Conservation (phyloP, 2,113 vertebrate species). For the Psammodynastes pulverulentus region DNA sequence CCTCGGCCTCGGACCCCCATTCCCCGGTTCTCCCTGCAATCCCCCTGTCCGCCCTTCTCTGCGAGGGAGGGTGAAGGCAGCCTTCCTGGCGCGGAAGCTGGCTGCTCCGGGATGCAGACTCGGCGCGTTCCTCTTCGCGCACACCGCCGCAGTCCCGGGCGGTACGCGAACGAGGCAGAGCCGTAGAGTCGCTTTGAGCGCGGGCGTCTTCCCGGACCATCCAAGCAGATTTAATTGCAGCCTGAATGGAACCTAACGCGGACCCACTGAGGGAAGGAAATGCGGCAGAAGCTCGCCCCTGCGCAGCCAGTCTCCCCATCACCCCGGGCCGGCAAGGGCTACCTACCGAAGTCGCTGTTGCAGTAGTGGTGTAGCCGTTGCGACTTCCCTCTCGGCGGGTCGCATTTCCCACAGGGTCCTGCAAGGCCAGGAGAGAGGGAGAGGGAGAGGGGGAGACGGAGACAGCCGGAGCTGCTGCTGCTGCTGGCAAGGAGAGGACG, state of each 20-base stretch:
- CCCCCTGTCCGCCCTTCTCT: too few relatives aligned
- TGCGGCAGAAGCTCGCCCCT: neutral
- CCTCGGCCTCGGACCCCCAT: too few relatives aligned
- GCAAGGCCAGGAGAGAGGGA: neutral
- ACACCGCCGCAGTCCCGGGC: neutral
- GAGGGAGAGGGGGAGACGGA: neutral
- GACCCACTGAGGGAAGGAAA: neutral
- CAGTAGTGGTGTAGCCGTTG: slow-evolving; percentile 73
- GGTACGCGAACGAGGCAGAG: neutral
- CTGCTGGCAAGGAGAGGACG: too few relatives aligned
- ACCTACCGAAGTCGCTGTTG: slow-evolving; percentile 75
- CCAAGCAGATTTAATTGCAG: neutral
- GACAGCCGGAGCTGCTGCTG: too few relatives aligned
- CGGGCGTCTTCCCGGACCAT: neutral
- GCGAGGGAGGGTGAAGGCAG: neutral
- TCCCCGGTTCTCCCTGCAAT: neutral
- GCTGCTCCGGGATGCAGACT: neutral
- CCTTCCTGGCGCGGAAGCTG: neutral
- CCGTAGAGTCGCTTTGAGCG: neutral
- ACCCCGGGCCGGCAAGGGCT: neutral
- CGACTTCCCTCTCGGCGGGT: slow-evolving; percentile 64
- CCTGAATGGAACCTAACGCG: neutral
- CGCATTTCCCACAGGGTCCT: slow-evolving; percentile 68
- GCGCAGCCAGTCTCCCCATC: too few relatives aligned
- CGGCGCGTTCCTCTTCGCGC: neutral